Evolutionary conservation across 2,888 invertebrate genomes (phyloP), one percentile per base, ranked within the genome.

Genomic region (Biston stratarius): DNA sequence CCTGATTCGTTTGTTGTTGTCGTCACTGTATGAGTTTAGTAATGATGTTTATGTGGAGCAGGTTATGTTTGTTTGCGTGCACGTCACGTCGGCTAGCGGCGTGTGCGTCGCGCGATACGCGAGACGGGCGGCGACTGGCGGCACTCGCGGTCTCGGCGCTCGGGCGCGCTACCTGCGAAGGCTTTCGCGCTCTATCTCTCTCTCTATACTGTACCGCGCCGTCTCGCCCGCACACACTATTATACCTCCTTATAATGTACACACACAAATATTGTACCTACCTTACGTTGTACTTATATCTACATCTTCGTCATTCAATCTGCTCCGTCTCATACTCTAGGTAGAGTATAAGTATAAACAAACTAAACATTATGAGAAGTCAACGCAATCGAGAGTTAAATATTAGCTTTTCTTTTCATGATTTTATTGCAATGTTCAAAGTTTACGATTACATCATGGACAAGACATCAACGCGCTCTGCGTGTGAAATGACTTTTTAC

Each of bases 51-150:
- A 85, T 85, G 79, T 82, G 72, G 81, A 81, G 80, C 82, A 84
- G 82, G 83, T 85, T 83, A 83, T 81, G 55, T 55, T 42, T 42
- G 55, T 42, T 42, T 55, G 68, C 64, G 73, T 76, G 66, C 70
- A 75, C 73, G 80, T 87, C 86, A 87, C 87, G n/a, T 40, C 59
- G 58, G 10, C 34, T 36, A 45, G 53, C 53, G 53, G 38, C 38
- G 38, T 24, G 90, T 89, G 86, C 90, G 85, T 24, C 24, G 24
- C 24, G 24, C 24, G 24, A 24, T 24, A 24, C 86, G 86, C 82
- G 77, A 84, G 87, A 89, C 89, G 83, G 82, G 83, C 79, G 78
- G 83, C 77, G 79, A 84, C 88, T 90, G 89, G 89, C 84, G 82
- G 73, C 85, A 85, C 85, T 87, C 89, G 48, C 89, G 85, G 77